Conservation (phyloP, 92 coral and sea anemone genomes). For the Isaurus tuberculatus region DNA sequence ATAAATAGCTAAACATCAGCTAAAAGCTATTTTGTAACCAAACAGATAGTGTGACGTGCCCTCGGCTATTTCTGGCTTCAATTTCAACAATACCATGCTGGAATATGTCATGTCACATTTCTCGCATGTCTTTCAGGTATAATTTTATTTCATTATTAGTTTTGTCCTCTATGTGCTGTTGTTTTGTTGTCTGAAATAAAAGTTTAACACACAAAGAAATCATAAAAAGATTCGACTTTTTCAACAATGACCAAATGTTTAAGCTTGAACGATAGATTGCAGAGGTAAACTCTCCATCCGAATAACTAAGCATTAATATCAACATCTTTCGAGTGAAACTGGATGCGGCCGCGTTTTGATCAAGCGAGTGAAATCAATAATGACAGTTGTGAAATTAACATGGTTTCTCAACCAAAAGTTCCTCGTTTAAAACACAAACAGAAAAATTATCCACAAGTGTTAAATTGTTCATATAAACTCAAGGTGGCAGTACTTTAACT, state of each 20-base stretch:
- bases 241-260: neutral
- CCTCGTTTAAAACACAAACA: neutral
- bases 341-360: neutral
- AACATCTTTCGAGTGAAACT: conserved; percentile 29
- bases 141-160: neutral
- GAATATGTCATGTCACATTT: conserved; percentile 39
- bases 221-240: neutral
- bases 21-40: neutral
- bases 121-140: conserved; percentile 8
- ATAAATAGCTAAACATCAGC: neutral
- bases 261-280: neutral
- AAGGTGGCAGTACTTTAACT: conserved; percentile 35
- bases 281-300: neutral
- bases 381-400: conserved; percentile 34
- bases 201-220: neutral
- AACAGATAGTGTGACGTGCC: conserved; percentile 14
- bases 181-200: neutral
- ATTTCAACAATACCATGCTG: conserved; percentile 38
- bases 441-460: neutral
- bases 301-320: neutral
- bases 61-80: conserved; percentile 41
- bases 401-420: neutral
- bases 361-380: conserved; percentile 15
- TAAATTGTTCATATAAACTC: neutral
- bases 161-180: neutral